Evolutionary conservation across 2,888 invertebrate genomes (phyloP).

Genomic region (Isotomurus palustris): DNA sequence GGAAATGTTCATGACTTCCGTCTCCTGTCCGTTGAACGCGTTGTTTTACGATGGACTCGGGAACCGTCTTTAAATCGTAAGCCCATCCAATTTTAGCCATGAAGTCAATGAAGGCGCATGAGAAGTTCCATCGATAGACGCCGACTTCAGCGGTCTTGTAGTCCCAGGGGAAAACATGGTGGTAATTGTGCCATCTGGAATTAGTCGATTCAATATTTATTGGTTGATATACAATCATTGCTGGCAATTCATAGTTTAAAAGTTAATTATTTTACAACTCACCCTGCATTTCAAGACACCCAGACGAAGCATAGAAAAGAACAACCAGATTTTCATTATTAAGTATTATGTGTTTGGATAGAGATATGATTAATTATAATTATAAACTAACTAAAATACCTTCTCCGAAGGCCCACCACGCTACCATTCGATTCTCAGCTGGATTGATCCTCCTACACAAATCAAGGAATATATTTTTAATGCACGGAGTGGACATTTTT

Average conservation of each 20-base stretch:
- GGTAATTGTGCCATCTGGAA: slow-evolving; percentile 57
- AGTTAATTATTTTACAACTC: too few species aligned
- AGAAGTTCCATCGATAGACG: slow-evolving; percentile 50
- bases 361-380: too few species aligned
- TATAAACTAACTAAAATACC: too few species aligned
- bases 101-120: slow-evolving; percentile 53
- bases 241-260: too few species aligned
- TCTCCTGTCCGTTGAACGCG: slow-evolving; percentile 50
- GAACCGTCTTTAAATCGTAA: slow-evolving; percentile 51
- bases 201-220: too few species aligned
- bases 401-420: slow-evolving; percentile 48
- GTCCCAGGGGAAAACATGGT: slow-evolving; percentile 55
- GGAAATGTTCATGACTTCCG: slow-evolving; percentile 30
- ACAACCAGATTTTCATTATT: too few species aligned
- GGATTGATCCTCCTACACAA: slow-evolving; percentile 39
- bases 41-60: slow-evolving; percentile 48
- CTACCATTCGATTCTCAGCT: slow-evolving; percentile 39
- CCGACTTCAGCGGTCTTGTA: slow-evolving; percentile 54
- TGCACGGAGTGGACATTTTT: background rate
- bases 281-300: too few species aligned
- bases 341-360: too few species aligned
- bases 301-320: too few species aligned
- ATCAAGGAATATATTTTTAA: background rate
- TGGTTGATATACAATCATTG: too few species aligned
- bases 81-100: slow-evolving; percentile 52